A percentile compares a stretch with the other conserved stretches of the same genome.
Evolutionary conservation across 2,113 vertebrate genomes (phyloP).

Genomic region (Piliocolobus tephrosceles): DNA sequence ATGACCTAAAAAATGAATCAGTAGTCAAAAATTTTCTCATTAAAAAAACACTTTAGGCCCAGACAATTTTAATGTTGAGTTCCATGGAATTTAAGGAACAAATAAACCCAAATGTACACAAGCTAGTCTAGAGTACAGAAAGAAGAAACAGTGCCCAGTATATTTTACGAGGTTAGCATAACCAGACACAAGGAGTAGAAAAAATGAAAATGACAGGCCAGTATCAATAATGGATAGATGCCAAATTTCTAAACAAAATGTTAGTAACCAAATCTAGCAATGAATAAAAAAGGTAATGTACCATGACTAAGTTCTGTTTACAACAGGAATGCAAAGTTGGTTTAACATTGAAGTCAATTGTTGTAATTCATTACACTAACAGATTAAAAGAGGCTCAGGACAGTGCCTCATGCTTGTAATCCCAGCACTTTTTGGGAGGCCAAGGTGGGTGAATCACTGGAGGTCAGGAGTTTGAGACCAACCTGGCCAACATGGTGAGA

Average conservation of each 20-base stretch:
- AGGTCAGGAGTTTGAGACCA: too few relatives aligned
- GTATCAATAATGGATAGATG: background rate
- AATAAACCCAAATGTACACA: background rate
- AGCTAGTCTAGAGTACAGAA: background rate
- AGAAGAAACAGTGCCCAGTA: background rate
- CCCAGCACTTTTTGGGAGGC: too few relatives aligned
- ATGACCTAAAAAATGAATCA: background rate
- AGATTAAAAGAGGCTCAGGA: background rate
- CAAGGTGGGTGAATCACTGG: too few relatives aligned
- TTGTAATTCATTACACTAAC: background rate
- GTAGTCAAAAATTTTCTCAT: background rate
- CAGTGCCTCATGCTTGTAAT: too few relatives aligned
- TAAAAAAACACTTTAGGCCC: background rate
- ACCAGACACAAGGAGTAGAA: background rate
- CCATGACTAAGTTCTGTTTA: background rate
- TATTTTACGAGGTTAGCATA: background rate
- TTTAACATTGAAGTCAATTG: background rate
- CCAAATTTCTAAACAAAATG: background rate
- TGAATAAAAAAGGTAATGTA: background rate
- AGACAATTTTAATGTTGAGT: background rate
- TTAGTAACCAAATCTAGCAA: background rate
- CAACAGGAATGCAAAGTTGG: background rate
- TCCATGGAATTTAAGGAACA: background rate
- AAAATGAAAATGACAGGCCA: background rate
- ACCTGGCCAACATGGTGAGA: too few relatives aligned